Percentiles rank a stretch among this genome's conserved stretches.
phyloP scores from a whole-genome alignment of 2,113 vertebrate species.

The Gasterosteus aculeatus region DNA sequence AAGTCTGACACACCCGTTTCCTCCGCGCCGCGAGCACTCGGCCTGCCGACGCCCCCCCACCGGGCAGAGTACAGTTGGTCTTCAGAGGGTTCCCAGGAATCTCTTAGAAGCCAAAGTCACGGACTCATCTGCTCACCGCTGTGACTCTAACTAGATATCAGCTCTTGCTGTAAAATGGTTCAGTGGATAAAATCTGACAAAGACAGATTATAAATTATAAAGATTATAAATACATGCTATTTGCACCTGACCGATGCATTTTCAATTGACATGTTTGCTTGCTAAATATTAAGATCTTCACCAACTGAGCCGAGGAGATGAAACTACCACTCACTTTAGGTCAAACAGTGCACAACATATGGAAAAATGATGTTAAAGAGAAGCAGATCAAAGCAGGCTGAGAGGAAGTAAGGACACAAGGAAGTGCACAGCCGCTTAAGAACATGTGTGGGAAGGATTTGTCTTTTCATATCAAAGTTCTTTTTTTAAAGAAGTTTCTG shows the following conservation, averaged over 20 bases:
- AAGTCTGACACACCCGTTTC: constrained; percentile 42
- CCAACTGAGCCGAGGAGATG: not conserved
- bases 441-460: not conserved
- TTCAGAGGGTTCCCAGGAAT: constrained; percentile 5
- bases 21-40: not conserved
- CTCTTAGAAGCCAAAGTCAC: constrained; percentile 2
- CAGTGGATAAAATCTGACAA: not conserved
- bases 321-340: not conserved
- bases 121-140: constrained; percentile 4
- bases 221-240: not conserved
- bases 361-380: not conserved
- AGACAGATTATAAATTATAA: too few species aligned
- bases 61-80: not conserved
- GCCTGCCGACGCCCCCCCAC: constrained; percentile 12
- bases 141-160: not conserved
- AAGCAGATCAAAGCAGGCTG: not conserved
- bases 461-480: not conserved
- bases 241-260: not conserved
- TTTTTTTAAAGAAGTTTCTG: not conserved
- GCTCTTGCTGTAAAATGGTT: not conserved
- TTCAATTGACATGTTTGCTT: not conserved
- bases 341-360: not conserved
- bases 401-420: not conserved
- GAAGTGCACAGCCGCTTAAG: not conserved
- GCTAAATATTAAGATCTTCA: not conserved